phyloP scores from a whole-genome alignment of 2,113 vertebrate genomes.

The Ahaetulla prasina region DNA sequence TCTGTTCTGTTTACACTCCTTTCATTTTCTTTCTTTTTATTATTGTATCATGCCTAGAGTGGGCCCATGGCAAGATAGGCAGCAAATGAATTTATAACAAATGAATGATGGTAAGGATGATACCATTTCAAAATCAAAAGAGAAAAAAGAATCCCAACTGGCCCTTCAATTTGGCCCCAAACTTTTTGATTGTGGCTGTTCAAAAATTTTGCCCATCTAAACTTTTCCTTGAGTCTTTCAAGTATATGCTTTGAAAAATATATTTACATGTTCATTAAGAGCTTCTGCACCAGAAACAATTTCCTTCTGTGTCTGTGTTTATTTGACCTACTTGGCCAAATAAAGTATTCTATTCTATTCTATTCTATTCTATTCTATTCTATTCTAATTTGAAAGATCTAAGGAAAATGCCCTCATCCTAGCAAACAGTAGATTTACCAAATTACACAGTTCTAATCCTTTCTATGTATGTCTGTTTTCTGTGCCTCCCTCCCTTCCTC shows the following conservation, averaged over 20 bases:
- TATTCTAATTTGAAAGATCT: fast-evolving
- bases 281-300: background rate
- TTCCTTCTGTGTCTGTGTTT: background rate
- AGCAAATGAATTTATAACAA: background rate
- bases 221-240: background rate
- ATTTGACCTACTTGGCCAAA: background rate
- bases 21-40: background rate
- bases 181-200: background rate
- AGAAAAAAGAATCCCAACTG: background rate
- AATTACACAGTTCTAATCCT: background rate
- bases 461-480: background rate
- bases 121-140: background rate
- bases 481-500: background rate
- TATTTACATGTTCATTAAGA: background rate
- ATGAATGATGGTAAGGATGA: background rate
- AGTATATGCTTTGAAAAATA: fast-evolving
- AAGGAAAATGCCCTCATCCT: background rate
- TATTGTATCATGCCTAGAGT: background rate
- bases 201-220: background rate
- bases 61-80: background rate
- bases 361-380: too few species aligned
- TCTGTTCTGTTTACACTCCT: background rate
- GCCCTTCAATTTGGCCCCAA: background rate
- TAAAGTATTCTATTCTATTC: background rate
- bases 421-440: background rate